A percentile compares a stretch with the other conserved stretches of the same genome.
Conservation (phyloP, 2,113 vertebrate species). For the Haemorhous mexicanus region DNA sequence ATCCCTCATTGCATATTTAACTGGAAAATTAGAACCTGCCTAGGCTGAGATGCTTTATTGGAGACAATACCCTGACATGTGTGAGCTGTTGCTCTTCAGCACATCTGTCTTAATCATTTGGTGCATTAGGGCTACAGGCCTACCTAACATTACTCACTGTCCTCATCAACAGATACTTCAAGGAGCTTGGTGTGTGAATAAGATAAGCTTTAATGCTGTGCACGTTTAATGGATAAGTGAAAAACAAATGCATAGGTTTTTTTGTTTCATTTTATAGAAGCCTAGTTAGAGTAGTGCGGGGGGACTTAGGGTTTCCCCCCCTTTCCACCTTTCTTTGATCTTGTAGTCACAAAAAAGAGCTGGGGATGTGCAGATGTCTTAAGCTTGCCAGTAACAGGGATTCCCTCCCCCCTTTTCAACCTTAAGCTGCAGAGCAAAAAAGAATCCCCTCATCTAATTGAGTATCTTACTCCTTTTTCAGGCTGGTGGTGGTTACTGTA, state of each 20-base stretch:
- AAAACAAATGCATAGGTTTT: rapidly evolving
- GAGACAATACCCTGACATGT: not conserved
- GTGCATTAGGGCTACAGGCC: not conserved
- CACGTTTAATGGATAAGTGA: not conserved
- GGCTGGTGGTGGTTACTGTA: not conserved
- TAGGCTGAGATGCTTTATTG: not conserved
- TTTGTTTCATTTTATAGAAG: not conserved
- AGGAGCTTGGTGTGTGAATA: not conserved
- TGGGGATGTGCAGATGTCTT: not conserved
- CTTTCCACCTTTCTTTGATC: not conserved
- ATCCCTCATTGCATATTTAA: not conserved
- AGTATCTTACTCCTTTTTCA: not conserved
- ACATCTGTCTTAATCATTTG: not conserved
- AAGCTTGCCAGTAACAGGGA: not conserved
- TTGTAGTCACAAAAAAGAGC: not conserved
- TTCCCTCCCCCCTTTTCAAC: not conserved
- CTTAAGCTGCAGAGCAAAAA: not conserved
- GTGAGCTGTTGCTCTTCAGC: not conserved
- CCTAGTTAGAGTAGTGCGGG: not conserved
- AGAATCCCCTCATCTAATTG: not conserved
- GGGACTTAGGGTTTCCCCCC: not conserved
- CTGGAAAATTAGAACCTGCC: not conserved
- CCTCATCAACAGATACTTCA: not conserved
- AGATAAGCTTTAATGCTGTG: not conserved
- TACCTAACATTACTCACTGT: not conserved